phyloP scores from a whole-genome alignment of 1,140 invertebrate species.

The Nymphalis io region DNA sequence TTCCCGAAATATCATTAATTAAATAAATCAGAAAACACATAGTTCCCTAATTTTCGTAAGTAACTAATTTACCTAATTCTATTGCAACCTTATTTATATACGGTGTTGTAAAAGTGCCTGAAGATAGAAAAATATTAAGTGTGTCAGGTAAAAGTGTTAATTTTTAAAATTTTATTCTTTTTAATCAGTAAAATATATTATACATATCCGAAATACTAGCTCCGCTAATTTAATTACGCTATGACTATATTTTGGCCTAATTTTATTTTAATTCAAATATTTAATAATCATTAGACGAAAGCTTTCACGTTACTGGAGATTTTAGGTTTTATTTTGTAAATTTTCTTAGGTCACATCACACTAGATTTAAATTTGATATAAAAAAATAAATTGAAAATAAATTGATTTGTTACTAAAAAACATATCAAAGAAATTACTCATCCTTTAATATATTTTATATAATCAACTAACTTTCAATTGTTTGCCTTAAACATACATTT shows the following conservation, averaged over 20 bases:
- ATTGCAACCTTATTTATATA: constrained; percentile 2
- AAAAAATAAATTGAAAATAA: too few species aligned
- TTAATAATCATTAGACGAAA: neutral
- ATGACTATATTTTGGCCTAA: constrained; percentile 20
- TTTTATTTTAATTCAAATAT: neutral
- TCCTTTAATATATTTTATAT: too few species aligned
- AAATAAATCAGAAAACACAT: neutral
- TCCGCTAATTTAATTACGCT: neutral
- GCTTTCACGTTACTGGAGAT: neutral
- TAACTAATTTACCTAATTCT: neutral
- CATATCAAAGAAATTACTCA: too few species aligned
- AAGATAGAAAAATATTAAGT: constrained; percentile 16
- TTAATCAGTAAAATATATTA: constrained; percentile 15
- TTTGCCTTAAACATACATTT: too few species aligned
- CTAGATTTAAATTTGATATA: too few species aligned
- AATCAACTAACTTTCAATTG: too few species aligned
- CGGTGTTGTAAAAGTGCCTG: constrained; percentile 6
- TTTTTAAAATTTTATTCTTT: neutral
- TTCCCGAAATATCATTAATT: neutral
- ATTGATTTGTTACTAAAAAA: too few species aligned
- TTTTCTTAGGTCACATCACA: too few species aligned
- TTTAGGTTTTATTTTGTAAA: neutral
- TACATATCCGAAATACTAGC: neutral
- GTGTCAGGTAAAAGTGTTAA: constrained; percentile 13
- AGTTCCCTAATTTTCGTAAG: neutral